These are phyloP conservation scores for Aphelenchoides fujianensis DNA, from an alignment of 1,140 invertebrate genomes.

Conservation along the genomic window DNA sequence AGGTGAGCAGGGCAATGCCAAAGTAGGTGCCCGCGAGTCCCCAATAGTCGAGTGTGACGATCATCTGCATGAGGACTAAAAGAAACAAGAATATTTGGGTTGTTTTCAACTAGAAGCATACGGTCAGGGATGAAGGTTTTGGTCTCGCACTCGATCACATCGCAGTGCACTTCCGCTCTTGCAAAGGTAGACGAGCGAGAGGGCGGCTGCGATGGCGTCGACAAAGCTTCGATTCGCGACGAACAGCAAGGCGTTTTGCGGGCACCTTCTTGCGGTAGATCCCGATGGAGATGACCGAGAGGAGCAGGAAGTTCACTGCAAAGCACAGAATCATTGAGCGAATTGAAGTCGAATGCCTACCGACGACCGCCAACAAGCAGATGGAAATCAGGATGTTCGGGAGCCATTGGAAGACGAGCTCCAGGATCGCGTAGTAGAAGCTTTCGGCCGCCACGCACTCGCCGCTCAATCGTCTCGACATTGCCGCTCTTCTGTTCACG, in stretches of 20 bases:
- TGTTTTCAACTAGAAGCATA: too few species aligned
- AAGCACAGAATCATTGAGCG: not conserved
- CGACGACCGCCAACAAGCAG: not conserved
- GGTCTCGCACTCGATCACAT: not conserved
- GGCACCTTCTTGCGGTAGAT: slow-evolving; percentile 12
- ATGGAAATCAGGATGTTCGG: not conserved
- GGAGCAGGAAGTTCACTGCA: slow-evolving; percentile 15
- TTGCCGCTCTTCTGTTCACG: too few species aligned
- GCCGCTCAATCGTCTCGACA: not conserved
- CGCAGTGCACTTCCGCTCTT: slow-evolving; percentile 15
- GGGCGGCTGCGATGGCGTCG: slow-evolving; percentile 12
- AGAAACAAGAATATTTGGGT: too few species aligned
- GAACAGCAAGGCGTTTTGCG: slow-evolving; percentile 2
- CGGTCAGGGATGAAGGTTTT: not conserved
- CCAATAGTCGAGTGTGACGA: slow-evolving; percentile 19
- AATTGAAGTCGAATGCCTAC: not conserved
- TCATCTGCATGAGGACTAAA: slow-evolving; percentile 5
- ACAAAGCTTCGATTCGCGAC: slow-evolving; percentile 11
- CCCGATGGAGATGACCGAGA: slow-evolving; percentile 11
- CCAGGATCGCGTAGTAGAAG: slow-evolving; percentile 16
- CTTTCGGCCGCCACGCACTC: not conserved
- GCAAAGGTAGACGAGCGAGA: slow-evolving; percentile 16
- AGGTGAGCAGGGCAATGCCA: slow-evolving; percentile 11
- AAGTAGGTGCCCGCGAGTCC: slow-evolving; percentile 7
- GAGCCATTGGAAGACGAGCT: slow-evolving; percentile 11